These are phyloP conservation scores for Nasonia vitripennis DNA, from an alignment of 1,140 invertebrate species.

Conservation along the genomic window DNA sequence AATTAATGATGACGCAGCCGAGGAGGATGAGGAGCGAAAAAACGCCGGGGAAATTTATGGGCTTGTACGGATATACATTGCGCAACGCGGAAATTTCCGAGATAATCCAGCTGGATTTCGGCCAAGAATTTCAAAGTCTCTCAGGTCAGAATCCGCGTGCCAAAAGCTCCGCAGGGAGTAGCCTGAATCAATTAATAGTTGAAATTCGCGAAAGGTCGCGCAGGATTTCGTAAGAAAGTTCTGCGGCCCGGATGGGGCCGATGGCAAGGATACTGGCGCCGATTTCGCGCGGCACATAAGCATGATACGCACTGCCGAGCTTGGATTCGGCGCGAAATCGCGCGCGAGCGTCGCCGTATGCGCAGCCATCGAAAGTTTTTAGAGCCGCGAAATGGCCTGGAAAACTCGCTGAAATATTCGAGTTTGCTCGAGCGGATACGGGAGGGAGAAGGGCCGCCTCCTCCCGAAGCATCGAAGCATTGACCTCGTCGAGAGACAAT, in stretches of 20 bases:
- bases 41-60: not conserved
- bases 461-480: conserved; percentile 12
- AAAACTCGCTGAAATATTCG: conserved; percentile 37
- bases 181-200: not conserved
- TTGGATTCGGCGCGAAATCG: not conserved
- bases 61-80: not conserved
- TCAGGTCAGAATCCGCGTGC: not conserved
- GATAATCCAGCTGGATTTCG: not conserved
- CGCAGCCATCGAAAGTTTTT: not conserved
- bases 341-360: not conserved
- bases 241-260: not conserved
- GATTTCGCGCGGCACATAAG: not conserved
- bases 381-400: conserved; percentile 28
- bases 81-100: not conserved
- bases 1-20: conserved; percentile 46
- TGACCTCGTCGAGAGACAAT: conserved; percentile 25
- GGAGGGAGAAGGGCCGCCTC: not conserved
- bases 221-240: not conserved
- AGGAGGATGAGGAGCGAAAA: not conserved
- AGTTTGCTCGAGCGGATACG: not conserved
- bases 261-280: too few relatives aligned
- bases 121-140: not conserved
- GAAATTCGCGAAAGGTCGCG: not conserved
- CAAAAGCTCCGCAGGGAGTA: not conserved
- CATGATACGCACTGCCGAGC: not conserved